Evolutionary conservation across 2,888 invertebrate genomes (phyloP).

Genomic region (Orchesellides sinensis): DNA sequence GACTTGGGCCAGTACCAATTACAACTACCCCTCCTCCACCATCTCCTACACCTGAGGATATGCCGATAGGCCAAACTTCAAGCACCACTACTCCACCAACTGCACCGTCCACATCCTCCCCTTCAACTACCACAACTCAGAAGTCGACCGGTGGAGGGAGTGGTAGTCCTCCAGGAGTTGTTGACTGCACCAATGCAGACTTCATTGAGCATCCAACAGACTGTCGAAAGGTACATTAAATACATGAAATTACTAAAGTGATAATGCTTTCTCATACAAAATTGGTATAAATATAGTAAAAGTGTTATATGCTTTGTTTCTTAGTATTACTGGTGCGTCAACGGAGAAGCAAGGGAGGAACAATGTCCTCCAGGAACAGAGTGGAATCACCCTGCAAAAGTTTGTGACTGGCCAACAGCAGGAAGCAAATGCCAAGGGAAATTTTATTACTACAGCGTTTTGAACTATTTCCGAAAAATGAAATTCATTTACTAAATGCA

Average conservation of each 20-base stretch:
- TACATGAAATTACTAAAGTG: not conserved
- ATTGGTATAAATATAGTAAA: no score
- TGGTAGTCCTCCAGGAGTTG: not conserved
- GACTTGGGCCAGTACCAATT: conserved; percentile 70
- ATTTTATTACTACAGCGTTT: conserved; percentile 54
- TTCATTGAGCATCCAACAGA: conserved; percentile 72
- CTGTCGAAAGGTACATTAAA: conserved; percentile 72
- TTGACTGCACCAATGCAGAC: conserved; percentile 69
- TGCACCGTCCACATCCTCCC: conserved; percentile 17
- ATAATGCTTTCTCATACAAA: not conserved
- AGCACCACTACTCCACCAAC: conserved; percentile 68
- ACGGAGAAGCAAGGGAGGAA: conserved; percentile 85
- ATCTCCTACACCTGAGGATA: conserved; percentile 10
- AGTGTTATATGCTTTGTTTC: conserved; percentile 61
- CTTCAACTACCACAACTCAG: conserved; percentile 13
- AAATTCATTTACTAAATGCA: no score
- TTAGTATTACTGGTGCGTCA: conserved; percentile 91
- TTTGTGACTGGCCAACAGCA: conserved; percentile 88
- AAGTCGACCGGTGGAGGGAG: not conserved
- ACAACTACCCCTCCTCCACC: conserved; percentile 37
- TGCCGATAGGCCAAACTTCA: no score
- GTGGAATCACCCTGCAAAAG: conserved; percentile 84
- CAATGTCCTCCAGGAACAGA: conserved; percentile 87
- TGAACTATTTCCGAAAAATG: no score
- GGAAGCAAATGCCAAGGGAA: conserved; percentile 47